Evolutionary conservation across 2,888 invertebrate genomes (phyloP).

Genomic region (Dyspetes luteomarginatus): DNA sequence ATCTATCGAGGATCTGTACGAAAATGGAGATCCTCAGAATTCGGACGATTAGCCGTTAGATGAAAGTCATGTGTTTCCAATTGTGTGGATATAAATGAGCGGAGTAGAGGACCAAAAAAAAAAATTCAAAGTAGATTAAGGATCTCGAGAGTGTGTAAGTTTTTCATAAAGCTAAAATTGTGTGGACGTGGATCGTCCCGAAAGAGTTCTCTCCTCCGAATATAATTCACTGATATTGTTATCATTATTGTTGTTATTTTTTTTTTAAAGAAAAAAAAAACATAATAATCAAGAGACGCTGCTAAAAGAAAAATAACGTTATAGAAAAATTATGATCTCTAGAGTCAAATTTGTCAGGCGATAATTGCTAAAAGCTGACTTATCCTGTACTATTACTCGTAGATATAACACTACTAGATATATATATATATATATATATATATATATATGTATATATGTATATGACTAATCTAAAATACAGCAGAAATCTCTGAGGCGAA

Average conservation of each 20-base stretch:
- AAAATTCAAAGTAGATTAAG: slow-evolving; percentile 49
- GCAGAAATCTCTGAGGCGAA: slow-evolving; percentile 9
- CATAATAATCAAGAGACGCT: background rate
- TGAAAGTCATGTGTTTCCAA: slow-evolving; percentile 9
- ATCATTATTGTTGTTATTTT: slow-evolving; percentile 14
- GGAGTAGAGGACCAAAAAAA: slow-evolving; percentile 58
- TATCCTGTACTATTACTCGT: slow-evolving; percentile 43
- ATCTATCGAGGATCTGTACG: background rate
- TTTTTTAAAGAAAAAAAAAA: slow-evolving; percentile 1
- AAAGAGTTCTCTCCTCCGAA: background rate
- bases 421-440: slow-evolving; percentile 16
- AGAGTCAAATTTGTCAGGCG: slow-evolving; percentile 37
- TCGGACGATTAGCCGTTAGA: slow-evolving; percentile 20
- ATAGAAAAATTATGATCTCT: slow-evolving; percentile 14
- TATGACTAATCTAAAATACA: background rate
- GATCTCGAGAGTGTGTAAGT: slow-evolving; percentile 13
- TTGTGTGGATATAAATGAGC: slow-evolving; percentile 11
- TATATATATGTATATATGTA: slow-evolving; percentile 5
- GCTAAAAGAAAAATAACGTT: background rate
- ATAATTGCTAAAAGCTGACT: slow-evolving; percentile 11
- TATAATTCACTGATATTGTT: background rate
- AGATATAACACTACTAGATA: background rate
- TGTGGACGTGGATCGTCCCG: slow-evolving; percentile 10
- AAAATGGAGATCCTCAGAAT: background rate
- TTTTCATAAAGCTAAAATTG: slow-evolving; percentile 7